phyloP scores from a whole-genome alignment of 2,888 invertebrate genomes.

The Tachina lurida region DNA sequence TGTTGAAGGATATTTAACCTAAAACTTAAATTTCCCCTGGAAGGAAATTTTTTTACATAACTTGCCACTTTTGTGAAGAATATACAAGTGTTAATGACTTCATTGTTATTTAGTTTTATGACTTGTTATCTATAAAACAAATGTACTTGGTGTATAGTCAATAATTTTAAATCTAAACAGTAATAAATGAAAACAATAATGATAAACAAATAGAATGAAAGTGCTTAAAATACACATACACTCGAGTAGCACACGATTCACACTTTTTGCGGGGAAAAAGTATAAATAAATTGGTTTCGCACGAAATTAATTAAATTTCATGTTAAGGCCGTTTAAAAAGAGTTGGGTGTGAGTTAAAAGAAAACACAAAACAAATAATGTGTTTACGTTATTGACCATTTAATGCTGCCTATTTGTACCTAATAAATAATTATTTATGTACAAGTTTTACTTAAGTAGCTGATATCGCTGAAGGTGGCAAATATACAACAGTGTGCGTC shows the following conservation, averaged over 20 bases:
- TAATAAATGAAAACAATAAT: slow-evolving; percentile 37
- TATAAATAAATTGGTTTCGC: not conserved
- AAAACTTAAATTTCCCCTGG: not conserved
- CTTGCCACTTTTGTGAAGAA: not conserved
- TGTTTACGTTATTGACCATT: slow-evolving; percentile 39
- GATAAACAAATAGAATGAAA: slow-evolving; percentile 50
- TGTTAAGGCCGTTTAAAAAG: slow-evolving; percentile 1
- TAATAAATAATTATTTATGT: not conserved
- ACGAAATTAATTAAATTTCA: not conserved
- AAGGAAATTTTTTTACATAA: not conserved
- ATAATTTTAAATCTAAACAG: slow-evolving; percentile 40
- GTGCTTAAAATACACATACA: slow-evolving; percentile 23
- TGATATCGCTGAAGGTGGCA: slow-evolving; percentile 8
- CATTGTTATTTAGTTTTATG: slow-evolving; percentile 30
- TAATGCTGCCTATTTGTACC: not conserved
- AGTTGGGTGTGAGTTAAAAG: not conserved
- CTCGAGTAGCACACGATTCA: not conserved
- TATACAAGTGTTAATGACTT: slow-evolving; percentile 49
- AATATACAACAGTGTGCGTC: not conserved
- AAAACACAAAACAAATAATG: not conserved
- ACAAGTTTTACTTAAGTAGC: slow-evolving; percentile 12
- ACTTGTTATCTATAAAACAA: slow-evolving; percentile 44
- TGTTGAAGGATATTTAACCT: not conserved
- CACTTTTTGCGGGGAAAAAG: not conserved
- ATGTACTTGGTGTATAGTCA: slow-evolving; percentile 19